phyloP scores from a whole-genome alignment of 2,797 vertebrate genomes.

The Trematomus bernacchii region DNA sequence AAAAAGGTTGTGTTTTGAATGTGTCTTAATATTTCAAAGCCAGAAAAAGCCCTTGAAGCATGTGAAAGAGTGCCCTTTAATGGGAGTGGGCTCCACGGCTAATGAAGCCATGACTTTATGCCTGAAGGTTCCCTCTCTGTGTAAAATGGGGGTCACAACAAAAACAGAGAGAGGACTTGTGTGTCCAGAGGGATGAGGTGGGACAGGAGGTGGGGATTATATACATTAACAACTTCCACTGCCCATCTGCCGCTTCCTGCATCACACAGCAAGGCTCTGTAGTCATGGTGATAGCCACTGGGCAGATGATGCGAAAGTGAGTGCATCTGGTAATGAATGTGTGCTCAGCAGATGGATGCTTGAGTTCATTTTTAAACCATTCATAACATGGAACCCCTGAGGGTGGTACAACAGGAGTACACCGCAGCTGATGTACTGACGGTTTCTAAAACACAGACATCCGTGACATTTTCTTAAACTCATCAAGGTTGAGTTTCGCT shows the following conservation, averaged over 20 bases:
- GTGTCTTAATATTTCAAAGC: constrained; percentile 45
- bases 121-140: constrained; percentile 58
- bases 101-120: constrained; percentile 69
- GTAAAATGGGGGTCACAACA: constrained; percentile 56
- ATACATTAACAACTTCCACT: constrained; percentile 62
- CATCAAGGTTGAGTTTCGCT: constrained; percentile 24
- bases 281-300: constrained; percentile 69
- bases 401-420: constrained; percentile 32
- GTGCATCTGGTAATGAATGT: constrained; percentile 70
- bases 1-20: constrained; percentile 35
- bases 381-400: constrained; percentile 40
- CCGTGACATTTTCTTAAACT: constrained; percentile 27
- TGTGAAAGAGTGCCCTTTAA: constrained; percentile 56
- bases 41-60: constrained; percentile 55
- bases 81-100: constrained; percentile 58
- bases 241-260: constrained; percentile 64
- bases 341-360: constrained; percentile 68
- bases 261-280: constrained; percentile 62
- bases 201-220: constrained; percentile 7
- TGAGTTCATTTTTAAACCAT: constrained; percentile 59
- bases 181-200: constrained; percentile 46
- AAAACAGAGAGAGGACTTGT: constrained; percentile 52
- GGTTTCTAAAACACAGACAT: constrained; percentile 35
- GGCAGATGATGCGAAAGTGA: constrained; percentile 72
- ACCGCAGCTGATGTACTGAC: constrained; percentile 34